Evolutionary conservation across 2,113 vertebrate genomes (phyloP).

Genomic region (Psittacus erithacus): DNA sequence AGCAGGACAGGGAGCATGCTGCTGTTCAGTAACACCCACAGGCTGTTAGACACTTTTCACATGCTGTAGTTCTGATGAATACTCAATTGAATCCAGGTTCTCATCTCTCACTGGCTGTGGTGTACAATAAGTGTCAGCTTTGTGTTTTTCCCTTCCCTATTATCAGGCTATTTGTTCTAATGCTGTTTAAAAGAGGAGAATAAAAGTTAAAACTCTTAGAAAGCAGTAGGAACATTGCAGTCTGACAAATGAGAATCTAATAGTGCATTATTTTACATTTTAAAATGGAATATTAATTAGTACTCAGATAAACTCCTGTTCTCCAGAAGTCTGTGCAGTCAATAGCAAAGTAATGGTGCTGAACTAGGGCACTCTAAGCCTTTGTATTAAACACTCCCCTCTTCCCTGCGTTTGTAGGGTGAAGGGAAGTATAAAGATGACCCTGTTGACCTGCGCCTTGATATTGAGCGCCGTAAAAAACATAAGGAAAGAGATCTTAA

Average conservation of each 20-base stretch:
- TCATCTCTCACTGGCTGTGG: neutral
- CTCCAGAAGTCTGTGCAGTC: constrained; percentile 41
- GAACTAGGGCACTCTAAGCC: neutral
- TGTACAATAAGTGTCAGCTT: neutral
- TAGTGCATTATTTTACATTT: neutral
- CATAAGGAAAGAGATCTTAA: constrained; percentile 88
- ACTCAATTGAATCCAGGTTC: neutral
- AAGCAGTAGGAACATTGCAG: neutral
- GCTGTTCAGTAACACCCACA: neutral
- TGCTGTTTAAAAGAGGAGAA: neutral
- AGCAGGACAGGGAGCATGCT: neutral
- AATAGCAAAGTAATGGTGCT: constrained; percentile 47
- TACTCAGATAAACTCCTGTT: constrained; percentile 13
- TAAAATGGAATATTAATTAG: neutral
- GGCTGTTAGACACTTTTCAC: neutral
- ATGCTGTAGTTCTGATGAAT: neutral
- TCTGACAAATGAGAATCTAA: neutral
- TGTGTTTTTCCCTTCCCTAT: neutral
- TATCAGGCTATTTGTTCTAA: neutral
- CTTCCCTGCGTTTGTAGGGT: constrained; percentile 77
- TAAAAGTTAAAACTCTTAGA: neutral
- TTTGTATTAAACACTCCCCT: constrained; percentile 28
- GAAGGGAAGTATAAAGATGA: constrained; percentile 88
- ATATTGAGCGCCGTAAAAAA: constrained; percentile 97
- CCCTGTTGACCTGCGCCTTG: constrained; percentile 91